These are phyloP conservation scores for Drosophila flavopinicola DNA, from an alignment of 2,888 invertebrate species.

Conservation along the genomic window DNA sequence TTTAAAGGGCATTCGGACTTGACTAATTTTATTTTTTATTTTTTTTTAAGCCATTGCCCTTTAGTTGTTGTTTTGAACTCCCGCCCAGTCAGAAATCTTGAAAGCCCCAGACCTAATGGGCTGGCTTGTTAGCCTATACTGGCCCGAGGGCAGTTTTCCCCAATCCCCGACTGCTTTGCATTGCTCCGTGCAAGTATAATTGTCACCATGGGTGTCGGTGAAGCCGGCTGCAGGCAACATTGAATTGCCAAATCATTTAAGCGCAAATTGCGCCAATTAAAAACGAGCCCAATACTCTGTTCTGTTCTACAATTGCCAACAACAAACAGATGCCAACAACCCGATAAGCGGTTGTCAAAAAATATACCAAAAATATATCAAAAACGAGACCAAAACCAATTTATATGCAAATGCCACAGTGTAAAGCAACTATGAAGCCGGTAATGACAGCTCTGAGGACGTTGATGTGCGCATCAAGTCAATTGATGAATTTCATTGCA, in stretches of 20 bases:
- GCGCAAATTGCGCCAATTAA: constrained; percentile 74
- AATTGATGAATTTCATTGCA: constrained; percentile 77
- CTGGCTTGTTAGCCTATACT: constrained; percentile 47
- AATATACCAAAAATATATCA: constrained; percentile 38
- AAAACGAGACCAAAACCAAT: constrained; percentile 73
- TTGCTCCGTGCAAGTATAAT: constrained; percentile 66
- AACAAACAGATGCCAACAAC: constrained; percentile 66
- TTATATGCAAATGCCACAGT: constrained; percentile 79
- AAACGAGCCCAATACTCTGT: constrained; percentile 42
- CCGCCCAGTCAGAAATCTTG: constrained; percentile 2
- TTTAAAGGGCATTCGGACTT: constrained; percentile 11
- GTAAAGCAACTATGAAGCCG: constrained; percentile 32
- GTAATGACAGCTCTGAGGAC: constrained; percentile 33
- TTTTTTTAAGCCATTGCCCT: constrained; percentile 29
- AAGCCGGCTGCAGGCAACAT: constrained; percentile 44
- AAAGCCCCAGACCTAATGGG: constrained; percentile 49
- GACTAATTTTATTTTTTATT: constrained; percentile 4
- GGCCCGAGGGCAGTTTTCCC: constrained; percentile 50
- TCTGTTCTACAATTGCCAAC: constrained; percentile 55
- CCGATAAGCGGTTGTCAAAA: constrained; percentile 65
- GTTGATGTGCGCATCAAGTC: constrained; percentile 52
- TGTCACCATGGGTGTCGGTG: constrained; percentile 81
- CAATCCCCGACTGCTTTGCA: constrained; percentile 24
- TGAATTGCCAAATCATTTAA: constrained; percentile 70
- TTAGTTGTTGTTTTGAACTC: constrained; percentile 21